Evolutionary conservation across 1,140 invertebrate species (phyloP), one percentile per base, ranked within the genome.

Genomic region (Rhizoglyphus robini): DNA sequence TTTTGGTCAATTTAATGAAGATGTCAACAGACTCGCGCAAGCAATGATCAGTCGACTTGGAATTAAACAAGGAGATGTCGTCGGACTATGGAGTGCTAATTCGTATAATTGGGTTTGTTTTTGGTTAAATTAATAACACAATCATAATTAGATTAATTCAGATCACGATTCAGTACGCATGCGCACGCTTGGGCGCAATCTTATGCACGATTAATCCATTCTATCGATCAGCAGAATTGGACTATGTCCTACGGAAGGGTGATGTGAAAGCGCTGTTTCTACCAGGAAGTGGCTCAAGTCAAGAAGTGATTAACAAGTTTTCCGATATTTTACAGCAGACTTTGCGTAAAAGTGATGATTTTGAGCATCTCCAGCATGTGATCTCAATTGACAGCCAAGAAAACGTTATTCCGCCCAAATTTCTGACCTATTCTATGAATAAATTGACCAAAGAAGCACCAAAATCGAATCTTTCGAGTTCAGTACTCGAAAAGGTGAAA

Each of bases 221-320:
- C 30, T 68, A 69, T 47, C 69, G 61, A 32, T 15, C 29, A 23
- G 5, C 29, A 3, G 68, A 69, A 46, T 41, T 69, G 4, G 63
- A 38, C n/a, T 69, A 65, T 68, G 61, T 41, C 29, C 11, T 69
- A 1, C n/a, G 27, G n/a, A 60, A 65, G 36, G 58, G 36, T 3
- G 25, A 68, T 34, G 31, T 60, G 11, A 69, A 69, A 57, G 48
- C 46, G 11, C 30, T 68, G 5, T 74, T 94, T 51, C 23, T 51
- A 27, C 48, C 48, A 13, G 48, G 48, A 20, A 23, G 11, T 20
- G 8, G 29, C 23, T 51, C 48, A 51, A 3, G 3, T 20, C 48
- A 51, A 51, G 20, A 51, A 20, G 1, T 25, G 2, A 27, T 51
- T 3, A 51, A 51, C 2, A 51, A 20, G 13, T 4, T 23, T 3